These are phyloP conservation scores for Andrena praecox DNA, from an alignment of 2,888 invertebrate genomes.

Conservation along the genomic window DNA sequence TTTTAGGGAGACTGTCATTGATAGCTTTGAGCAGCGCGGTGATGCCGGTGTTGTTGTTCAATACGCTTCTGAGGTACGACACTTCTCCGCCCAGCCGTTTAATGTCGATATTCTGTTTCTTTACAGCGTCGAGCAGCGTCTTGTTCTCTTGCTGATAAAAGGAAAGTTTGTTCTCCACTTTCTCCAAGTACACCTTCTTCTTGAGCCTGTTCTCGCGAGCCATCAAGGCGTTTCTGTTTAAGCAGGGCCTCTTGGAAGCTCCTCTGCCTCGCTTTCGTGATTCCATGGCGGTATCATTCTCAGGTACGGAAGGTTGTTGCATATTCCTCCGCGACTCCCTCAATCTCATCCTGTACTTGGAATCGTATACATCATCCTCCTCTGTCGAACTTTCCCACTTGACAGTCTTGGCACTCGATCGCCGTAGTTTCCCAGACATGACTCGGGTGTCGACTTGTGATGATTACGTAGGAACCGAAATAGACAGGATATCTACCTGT, in stretches of 20 bases:
- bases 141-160: conserved; percentile 85
- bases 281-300: conserved; percentile 25
- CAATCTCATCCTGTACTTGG: conserved; percentile 39
- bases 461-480: neutral
- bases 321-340: conserved; percentile 33
- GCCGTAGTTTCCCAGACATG: conserved; percentile 45
- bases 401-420: conserved; percentile 10
- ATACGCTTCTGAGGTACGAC: conserved; percentile 86
- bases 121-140: conserved; percentile 85
- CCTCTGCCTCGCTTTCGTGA: conserved; percentile 72
- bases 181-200: conserved; percentile 87
- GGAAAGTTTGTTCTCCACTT: conserved; percentile 86
- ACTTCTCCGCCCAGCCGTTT: conserved; percentile 86
- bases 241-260: conserved; percentile 83
- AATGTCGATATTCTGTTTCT: conserved; percentile 85
- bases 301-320: neutral
- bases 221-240: conserved; percentile 87
- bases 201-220: conserved; percentile 88
- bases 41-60: conserved; percentile 86
- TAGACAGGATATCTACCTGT: neutral
- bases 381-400: conserved; percentile 53
- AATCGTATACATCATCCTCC: conserved; percentile 41
- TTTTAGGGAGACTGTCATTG: conserved; percentile 72
- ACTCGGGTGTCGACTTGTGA: neutral
- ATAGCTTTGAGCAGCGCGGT: conserved; percentile 86